phyloP scores from a whole-genome alignment of 2,797 vertebrate species.

The Macropus fuliginosus region DNA sequence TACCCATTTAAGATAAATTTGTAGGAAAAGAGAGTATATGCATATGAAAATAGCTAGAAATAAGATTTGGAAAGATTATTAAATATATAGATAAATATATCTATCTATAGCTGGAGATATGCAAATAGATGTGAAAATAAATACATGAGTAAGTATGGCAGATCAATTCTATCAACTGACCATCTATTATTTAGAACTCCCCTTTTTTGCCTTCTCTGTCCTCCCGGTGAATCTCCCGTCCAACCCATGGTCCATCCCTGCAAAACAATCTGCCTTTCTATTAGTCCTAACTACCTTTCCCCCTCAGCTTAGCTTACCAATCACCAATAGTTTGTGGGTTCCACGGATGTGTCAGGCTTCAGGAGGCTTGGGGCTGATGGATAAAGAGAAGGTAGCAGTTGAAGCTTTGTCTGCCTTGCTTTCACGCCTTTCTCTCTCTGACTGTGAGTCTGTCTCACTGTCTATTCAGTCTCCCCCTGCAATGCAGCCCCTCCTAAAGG shows the following conservation, averaged over 20 bases:
- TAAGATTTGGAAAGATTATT: not conserved
- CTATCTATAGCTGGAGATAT: not conserved
- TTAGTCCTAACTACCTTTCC: too few relatives aligned
- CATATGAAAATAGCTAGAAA: constrained; percentile 22
- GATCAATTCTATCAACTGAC: not conserved
- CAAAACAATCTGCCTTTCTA: not conserved
- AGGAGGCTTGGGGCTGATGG: constrained; percentile 60
- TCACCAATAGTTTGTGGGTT: constrained; percentile 6
- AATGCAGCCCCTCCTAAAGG: constrained; percentile 85
- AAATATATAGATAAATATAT: not conserved
- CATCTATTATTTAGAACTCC: constrained; percentile 47
- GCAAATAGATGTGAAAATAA: constrained; percentile 43
- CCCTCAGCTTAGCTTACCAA: constrained; percentile 67
- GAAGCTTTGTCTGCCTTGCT: constrained; percentile 66
- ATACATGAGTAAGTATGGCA: not conserved
- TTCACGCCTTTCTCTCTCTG: constrained; percentile 71
- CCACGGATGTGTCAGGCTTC: not conserved
- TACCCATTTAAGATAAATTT: not conserved
- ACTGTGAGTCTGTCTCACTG: not conserved
- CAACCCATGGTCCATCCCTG: not conserved
- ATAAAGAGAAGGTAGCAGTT: not conserved
- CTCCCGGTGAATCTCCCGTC: not conserved
- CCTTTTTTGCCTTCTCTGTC: not conserved
- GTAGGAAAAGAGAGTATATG: not conserved
- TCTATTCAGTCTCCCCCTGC: constrained; percentile 77